Conservation (phyloP, 64 coral and sea anemone genomes). For the Pachyseris speciosa region DNA sequence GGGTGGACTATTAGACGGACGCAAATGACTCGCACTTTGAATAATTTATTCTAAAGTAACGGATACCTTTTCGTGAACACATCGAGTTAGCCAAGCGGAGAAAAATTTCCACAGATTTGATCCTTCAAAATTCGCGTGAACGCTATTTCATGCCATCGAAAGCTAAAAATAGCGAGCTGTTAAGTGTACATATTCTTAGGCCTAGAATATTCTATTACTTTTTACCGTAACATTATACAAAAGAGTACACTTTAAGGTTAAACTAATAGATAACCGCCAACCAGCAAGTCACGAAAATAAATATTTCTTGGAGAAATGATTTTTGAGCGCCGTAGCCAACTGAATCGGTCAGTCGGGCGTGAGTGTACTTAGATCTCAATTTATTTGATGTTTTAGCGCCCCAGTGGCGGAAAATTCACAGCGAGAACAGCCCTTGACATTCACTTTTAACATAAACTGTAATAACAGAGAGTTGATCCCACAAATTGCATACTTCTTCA, state of each 20-base stretch:
- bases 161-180: conserved; percentile 50
- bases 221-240: conserved; percentile 60
- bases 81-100: neutral
- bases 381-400: neutral
- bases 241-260: conserved; percentile 58
- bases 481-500: neutral
- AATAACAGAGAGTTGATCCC: neutral
- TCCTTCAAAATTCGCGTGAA: conserved; percentile 15
- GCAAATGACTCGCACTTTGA: neutral
- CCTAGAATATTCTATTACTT: conserved; percentile 61
- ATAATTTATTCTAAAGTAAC: conserved; percentile 45
- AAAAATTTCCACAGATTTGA: neutral
- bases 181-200: conserved; percentile 40
- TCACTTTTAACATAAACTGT: neutral
- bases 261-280: conserved; percentile 21
- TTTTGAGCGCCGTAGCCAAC: neutral
- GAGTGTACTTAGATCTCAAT: neutral
- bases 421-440: neutral
- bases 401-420: neutral
- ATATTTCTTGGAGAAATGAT: conserved; percentile 30
- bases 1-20: neutral
- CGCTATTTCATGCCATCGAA: conserved; percentile 13
- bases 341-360: neutral
- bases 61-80: neutral
- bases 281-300: conserved; percentile 37